These are phyloP conservation scores for Numida meleagris DNA, from an alignment of 2,113 vertebrate genomes.

Conservation along the genomic window DNA sequence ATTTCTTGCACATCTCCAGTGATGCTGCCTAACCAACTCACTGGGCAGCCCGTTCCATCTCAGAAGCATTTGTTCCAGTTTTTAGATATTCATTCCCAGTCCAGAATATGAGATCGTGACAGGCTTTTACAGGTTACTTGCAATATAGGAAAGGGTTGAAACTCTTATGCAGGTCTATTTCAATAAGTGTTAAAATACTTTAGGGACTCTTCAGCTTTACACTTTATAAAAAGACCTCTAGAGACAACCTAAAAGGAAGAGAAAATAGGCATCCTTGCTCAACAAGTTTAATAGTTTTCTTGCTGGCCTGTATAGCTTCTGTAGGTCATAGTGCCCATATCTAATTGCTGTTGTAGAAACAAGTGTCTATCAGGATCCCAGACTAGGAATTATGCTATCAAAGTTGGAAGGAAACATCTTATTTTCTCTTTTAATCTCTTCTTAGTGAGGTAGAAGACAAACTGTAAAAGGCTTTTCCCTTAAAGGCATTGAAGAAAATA, in stretches of 20 bases:
- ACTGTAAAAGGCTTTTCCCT: neutral
- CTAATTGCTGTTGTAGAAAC: neutral
- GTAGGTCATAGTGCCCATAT: neutral
- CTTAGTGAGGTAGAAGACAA: neutral
- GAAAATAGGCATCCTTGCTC: neutral
- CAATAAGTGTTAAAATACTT: neutral
- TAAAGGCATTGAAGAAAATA: neutral
- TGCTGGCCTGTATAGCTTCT: neutral
- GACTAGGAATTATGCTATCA: neutral
- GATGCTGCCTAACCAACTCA: too few relatives aligned
- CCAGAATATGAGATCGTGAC: fast-evolving
- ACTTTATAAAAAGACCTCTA: neutral
- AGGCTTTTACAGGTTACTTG: neutral
- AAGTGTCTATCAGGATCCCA: neutral
- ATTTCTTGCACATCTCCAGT: too few relatives aligned
- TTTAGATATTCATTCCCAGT: neutral
- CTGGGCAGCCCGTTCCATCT: too few relatives aligned
- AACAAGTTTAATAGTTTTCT: neutral
- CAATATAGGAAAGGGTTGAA: fast-evolving
- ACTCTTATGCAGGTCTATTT: fast-evolving
- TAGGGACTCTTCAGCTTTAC: neutral
- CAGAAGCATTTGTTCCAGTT: fast-evolving
- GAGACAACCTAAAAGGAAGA: neutral
- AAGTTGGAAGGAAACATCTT: neutral
- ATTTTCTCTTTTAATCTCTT: neutral